Conservation (phyloP, 2,888 invertebrate species). For the Cosmia pyralina region DNA sequence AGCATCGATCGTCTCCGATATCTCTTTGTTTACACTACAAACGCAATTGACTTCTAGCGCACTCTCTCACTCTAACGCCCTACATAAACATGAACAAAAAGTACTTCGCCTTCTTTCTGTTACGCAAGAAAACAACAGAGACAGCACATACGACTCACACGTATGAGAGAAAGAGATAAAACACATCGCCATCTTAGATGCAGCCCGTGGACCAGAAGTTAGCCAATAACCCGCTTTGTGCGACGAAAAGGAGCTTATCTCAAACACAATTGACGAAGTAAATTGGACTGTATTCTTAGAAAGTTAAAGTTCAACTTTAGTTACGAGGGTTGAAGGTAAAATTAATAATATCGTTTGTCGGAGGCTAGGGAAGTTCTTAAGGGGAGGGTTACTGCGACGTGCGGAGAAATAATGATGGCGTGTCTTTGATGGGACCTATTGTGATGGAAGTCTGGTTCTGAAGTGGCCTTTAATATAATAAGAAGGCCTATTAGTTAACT, state of each 20-base stretch:
- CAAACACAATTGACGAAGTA: conserved; percentile 69
- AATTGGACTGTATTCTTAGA: conserved; percentile 76
- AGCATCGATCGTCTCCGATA: conserved; percentile 78
- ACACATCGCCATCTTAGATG: conserved; percentile 88
- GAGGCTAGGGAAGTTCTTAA: conserved; percentile 77
- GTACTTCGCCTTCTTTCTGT: conserved; percentile 84
- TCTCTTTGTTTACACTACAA: conserved; percentile 84
- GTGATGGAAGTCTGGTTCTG: conserved; percentile 77
- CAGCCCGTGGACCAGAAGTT: conserved; percentile 88
- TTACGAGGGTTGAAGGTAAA: conserved; percentile 68
- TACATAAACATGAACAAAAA: conserved; percentile 83
- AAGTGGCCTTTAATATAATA: conserved; percentile 80
- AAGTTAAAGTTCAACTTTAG: conserved; percentile 71
- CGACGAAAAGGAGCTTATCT: conserved; percentile 74
- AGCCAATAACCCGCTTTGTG: conserved; percentile 84
- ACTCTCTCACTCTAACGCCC: conserved; percentile 77
- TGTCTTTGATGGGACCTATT: conserved; percentile 78
- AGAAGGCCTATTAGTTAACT: conserved; percentile 76
- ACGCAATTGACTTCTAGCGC: conserved; percentile 80
- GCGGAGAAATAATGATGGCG: conserved; percentile 78
- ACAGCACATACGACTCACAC: conserved; percentile 67
- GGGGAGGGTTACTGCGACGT: conserved; percentile 77
- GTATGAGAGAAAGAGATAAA: conserved; percentile 74
- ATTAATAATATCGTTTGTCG: conserved; percentile 83
- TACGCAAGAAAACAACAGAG: conserved; percentile 83